Evolutionary conservation across 2,113 vertebrate species (phyloP).

Genomic region (Pygoscelis adeliae): DNA sequence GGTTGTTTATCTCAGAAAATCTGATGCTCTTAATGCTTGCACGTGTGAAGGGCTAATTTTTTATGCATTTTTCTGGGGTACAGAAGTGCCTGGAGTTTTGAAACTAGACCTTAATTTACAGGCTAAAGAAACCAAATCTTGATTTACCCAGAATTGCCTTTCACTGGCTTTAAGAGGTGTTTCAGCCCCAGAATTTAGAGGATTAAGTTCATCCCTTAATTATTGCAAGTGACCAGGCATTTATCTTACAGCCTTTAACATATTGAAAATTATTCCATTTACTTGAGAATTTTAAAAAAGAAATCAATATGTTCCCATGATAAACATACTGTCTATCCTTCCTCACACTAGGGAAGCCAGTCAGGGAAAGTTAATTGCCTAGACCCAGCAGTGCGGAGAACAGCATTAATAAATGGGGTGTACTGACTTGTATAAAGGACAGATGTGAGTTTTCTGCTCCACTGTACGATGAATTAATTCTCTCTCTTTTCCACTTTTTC

Average conservation of each 20-base stretch:
- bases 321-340: slow-evolving; percentile 62
- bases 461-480: slow-evolving; percentile 76
- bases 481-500: slow-evolving; percentile 44
- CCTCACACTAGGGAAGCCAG: slow-evolving; percentile 53
- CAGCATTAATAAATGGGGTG: slow-evolving; percentile 81
- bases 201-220: slow-evolving; percentile 40
- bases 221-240: background rate
- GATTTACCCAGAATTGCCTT: background rate
- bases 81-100: slow-evolving; percentile 19
- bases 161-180: background rate
- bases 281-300: slow-evolving; percentile 45
- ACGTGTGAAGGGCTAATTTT: background rate
- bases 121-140: background rate
- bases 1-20: background rate
- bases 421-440: slow-evolving; percentile 78
- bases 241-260: background rate
- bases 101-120: slow-evolving; percentile 6
- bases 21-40: background rate
- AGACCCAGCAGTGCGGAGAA: slow-evolving; percentile 64
- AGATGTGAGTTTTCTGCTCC: slow-evolving; percentile 83
- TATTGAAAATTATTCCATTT: slow-evolving; percentile 37
- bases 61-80: background rate
- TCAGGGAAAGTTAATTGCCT: slow-evolving; percentile 76
- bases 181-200: slow-evolving; percentile 8
- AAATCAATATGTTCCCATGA: slow-evolving; percentile 48